These are phyloP conservation scores for Lochmaea capreae DNA, from an alignment of 2,888 invertebrate species.

Conservation along the genomic window DNA sequence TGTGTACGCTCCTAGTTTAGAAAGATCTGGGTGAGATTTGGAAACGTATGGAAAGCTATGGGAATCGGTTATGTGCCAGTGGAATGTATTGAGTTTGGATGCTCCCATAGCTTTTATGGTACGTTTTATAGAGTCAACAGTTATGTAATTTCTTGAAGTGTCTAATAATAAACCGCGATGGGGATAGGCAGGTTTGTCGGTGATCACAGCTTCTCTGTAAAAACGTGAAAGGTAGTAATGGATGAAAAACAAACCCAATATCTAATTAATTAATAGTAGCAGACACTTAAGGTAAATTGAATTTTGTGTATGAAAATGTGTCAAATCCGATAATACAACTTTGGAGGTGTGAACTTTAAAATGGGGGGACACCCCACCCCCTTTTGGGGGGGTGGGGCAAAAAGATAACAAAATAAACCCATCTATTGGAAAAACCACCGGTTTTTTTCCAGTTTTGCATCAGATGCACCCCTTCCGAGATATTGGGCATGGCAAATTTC, in stretches of 20 bases:
- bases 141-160: slow-evolving; percentile 88
- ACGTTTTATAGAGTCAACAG: slow-evolving; percentile 76
- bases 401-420: no score
- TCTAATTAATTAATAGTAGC: no score
- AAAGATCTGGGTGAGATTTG: slow-evolving; percentile 76
- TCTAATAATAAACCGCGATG: slow-evolving; percentile 83
- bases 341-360: no score
- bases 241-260: neutral
- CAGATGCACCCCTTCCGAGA: no score
- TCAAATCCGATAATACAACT: no score
- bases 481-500: no score
- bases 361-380: no score
- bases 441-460: no score
- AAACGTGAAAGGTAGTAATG: neutral
- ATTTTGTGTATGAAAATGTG: no score
- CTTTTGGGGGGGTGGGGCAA: no score
- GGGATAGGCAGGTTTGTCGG: slow-evolving; percentile 85
- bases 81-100: slow-evolving; percentile 92
- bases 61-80: slow-evolving; percentile 95
- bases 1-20: slow-evolving; percentile 83
- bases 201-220: slow-evolving; percentile 70
- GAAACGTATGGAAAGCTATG: slow-evolving; percentile 93
- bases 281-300: no score
- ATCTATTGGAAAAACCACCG: no score
- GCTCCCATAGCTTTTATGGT: slow-evolving; percentile 91